phyloP scores from a whole-genome alignment of 35 echinoderm and acorn worm species.

The Chiridota heheva region DNA sequence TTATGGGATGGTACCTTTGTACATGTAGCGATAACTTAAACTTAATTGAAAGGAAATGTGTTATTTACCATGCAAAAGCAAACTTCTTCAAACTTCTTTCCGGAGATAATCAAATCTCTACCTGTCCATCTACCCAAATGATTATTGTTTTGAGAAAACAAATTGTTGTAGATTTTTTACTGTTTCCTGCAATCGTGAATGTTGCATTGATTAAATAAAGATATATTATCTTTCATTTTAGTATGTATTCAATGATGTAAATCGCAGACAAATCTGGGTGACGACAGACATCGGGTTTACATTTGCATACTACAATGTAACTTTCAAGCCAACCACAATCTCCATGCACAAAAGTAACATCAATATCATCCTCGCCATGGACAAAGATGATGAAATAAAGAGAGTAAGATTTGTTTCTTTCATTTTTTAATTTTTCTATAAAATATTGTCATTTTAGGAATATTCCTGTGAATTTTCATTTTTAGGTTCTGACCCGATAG shows the following conservation, averaged over 20 bases:
- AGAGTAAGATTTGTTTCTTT: conserved; percentile 40
- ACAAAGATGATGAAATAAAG: conserved; percentile 62
- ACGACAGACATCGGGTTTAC: conserved; percentile 54
- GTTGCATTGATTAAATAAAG: neutral
- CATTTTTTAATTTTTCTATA: neutral
- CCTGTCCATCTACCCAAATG: too few relatives aligned
- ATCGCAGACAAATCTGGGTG: conserved; percentile 45
- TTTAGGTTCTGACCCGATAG: neutral
- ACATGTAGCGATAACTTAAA: too few relatives aligned
- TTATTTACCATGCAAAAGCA: neutral
- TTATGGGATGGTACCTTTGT: too few relatives aligned
- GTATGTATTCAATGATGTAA: conserved; percentile 84
- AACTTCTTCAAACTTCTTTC: neutral
- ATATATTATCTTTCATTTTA: conserved; percentile 2
- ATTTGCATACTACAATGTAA: conserved; percentile 16
- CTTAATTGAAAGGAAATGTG: neutral
- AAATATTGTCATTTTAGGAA: too few relatives aligned
- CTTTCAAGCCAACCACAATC: conserved; percentile 57
- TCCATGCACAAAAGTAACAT: conserved; percentile 59
- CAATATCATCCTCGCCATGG: conserved; percentile 81
- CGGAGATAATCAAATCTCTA: neutral
- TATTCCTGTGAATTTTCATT: too few relatives aligned
- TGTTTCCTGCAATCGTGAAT: neutral
- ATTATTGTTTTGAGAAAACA: neutral
- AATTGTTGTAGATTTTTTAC: neutral